Conservation (phyloP, 2,888 invertebrate genomes). For the Catocala fraxini region DNA sequence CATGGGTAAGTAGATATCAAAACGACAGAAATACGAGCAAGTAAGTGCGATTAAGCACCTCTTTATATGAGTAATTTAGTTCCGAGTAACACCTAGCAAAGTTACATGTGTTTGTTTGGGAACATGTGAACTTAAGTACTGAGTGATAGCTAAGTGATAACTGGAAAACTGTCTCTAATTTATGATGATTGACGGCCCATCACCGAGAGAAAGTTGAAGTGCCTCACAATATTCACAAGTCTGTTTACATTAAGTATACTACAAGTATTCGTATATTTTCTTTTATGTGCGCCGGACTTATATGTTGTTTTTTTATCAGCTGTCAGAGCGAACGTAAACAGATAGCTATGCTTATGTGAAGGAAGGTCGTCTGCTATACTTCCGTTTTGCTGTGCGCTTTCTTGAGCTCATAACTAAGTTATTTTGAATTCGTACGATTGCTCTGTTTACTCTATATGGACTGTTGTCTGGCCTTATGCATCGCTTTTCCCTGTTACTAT, state of each 20-base stretch:
- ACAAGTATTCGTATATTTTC: conserved; percentile 60
- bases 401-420: conserved; percentile 58
- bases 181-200: conserved; percentile 82
- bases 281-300: conserved; percentile 53
- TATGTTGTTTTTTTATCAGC: conserved; percentile 53
- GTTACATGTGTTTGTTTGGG: conserved; percentile 4
- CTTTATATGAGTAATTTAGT: neutral
- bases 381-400: conserved; percentile 62
- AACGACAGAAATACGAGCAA: no score
- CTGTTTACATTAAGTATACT: conserved; percentile 73
- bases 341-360: conserved; percentile 47
- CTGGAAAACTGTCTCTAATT: conserved; percentile 78
- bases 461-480: conserved; percentile 42
- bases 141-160: conserved; percentile 69
- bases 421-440: conserved; percentile 57
- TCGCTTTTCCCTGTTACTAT: conserved; percentile 48
- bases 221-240: conserved; percentile 75
- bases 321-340: conserved; percentile 38
- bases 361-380: conserved; percentile 62
- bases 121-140: conserved; percentile 37
- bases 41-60: no score
- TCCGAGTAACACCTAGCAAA: no score
- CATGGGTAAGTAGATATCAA: no score
- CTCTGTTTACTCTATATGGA: conserved; percentile 50
- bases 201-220: conserved; percentile 80